Conservation (phyloP, 2,888 invertebrate genomes). For the Leucoma salicis region DNA sequence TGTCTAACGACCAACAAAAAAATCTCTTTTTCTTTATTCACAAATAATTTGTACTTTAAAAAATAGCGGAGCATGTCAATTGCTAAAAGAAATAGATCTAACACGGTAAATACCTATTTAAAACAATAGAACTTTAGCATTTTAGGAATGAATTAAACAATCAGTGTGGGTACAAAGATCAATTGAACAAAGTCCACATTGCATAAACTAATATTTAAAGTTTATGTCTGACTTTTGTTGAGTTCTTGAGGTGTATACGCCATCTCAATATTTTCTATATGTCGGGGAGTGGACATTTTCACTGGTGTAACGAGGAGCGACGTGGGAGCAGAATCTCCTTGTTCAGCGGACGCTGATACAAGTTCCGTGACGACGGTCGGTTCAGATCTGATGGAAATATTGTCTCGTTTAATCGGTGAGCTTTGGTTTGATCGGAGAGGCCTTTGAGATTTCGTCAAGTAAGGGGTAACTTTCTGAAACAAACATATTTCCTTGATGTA, state of each 20-base stretch:
- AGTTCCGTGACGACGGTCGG: conserved; percentile 67
- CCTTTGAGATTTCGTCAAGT: conserved; percentile 50
- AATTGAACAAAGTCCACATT: no score
- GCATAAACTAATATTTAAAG: background rate
- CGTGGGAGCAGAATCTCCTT: conserved; percentile 54
- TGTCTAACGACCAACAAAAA: no score
- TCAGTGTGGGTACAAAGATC: background rate
- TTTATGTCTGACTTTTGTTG: conserved; percentile 9
- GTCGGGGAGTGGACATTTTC: conserved; percentile 19
- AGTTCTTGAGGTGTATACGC: conserved; percentile 42
- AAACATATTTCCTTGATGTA: no score
- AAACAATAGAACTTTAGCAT: no score
- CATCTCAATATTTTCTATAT: conserved; percentile 54
- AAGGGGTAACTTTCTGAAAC: conserved; percentile 63
- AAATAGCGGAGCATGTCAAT: no score
- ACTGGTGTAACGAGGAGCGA: conserved; percentile 55
- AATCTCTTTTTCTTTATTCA: no score
- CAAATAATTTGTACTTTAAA: no score
- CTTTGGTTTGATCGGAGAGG: conserved; percentile 42
- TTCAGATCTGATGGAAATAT: conserved; percentile 56
- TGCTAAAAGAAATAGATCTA: no score
- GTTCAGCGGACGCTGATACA: conserved; percentile 63
- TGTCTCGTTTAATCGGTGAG: conserved; percentile 57
- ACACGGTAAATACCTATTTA: no score
- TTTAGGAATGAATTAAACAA: background rate